phyloP scores from a whole-genome alignment of 1,140 invertebrate species.

The Melipona quadrifasciata region DNA sequence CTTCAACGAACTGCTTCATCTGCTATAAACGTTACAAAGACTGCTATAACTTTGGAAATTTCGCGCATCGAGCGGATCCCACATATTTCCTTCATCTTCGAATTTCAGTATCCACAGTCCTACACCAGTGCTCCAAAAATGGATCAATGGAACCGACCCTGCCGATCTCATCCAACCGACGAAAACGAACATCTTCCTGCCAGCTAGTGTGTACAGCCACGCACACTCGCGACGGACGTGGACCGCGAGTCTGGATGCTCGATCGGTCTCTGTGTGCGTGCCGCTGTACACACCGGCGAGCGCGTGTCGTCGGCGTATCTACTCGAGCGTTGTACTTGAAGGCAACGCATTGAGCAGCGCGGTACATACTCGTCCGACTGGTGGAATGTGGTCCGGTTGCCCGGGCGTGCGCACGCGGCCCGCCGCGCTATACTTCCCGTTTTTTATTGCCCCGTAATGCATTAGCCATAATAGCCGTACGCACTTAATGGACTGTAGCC shows the following conservation, averaged over 20 bases:
- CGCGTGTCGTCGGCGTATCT: slow-evolving; percentile 62
- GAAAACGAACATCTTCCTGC: too few relatives aligned
- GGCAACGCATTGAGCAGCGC: slow-evolving; percentile 71
- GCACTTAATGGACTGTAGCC: slow-evolving; percentile 77
- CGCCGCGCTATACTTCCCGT: slow-evolving; percentile 70
- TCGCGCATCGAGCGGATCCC: too few relatives aligned
- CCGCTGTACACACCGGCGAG: not conserved
- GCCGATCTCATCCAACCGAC: too few relatives aligned
- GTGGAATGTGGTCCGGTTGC: slow-evolving; percentile 80
- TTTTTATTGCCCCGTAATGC: slow-evolving; percentile 75
- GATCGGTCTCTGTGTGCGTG: not conserved
- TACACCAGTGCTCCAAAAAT: too few relatives aligned
- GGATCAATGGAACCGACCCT: too few relatives aligned
- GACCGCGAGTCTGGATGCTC: not conserved
- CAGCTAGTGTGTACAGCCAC: too few relatives aligned
- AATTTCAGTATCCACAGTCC: too few relatives aligned
- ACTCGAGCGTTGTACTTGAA: slow-evolving; percentile 69
- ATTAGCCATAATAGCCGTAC: slow-evolving; percentile 75
- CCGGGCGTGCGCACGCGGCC: slow-evolving; percentile 61
- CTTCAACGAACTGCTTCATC: too few relatives aligned
- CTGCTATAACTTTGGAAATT: too few relatives aligned
- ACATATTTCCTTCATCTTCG: too few relatives aligned
- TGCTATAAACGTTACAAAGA: too few relatives aligned
- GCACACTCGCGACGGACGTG: not conserved
- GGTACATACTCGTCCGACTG: slow-evolving; percentile 72